phyloP scores from a whole-genome alignment of 2,797 vertebrate genomes.

The Steatocranus sp. region DNA sequence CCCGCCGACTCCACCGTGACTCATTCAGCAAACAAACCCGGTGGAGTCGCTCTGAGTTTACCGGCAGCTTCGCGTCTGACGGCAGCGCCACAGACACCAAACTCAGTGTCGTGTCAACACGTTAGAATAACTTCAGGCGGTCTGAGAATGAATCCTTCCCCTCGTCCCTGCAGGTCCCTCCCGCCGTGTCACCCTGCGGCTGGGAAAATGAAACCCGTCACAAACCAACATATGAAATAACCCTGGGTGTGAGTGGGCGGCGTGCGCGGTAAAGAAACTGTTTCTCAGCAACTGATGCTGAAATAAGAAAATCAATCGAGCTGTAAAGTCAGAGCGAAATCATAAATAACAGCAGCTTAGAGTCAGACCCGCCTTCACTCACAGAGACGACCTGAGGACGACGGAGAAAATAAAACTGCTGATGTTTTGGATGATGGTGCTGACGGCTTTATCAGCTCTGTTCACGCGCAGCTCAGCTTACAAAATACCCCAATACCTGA shows the following conservation, averaged over 20 bases:
- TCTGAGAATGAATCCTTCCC: not conserved
- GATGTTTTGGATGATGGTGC: not conserved
- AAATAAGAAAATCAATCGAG: not conserved
- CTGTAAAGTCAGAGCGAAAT: not conserved
- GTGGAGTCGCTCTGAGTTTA: not conserved
- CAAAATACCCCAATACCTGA: not conserved
- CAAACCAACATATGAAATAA: not conserved
- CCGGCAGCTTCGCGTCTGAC: not conserved
- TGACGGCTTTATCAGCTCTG: not conserved
- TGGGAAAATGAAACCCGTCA: not conserved
- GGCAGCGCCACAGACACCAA: not conserved
- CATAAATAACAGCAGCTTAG: not conserved
- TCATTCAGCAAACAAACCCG: not conserved
- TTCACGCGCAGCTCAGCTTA: accelerated
- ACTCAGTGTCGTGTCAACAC: not conserved
- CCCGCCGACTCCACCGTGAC: not conserved
- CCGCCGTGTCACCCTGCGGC: not conserved
- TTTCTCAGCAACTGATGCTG: not conserved
- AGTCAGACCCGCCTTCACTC: not conserved
- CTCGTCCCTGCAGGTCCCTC: not conserved
- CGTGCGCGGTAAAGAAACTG: not conserved
- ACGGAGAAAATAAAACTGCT: not conserved
- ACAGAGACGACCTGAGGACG: not conserved
- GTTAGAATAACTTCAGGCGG: not conserved
- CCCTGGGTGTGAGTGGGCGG: not conserved